Base-by-base conservation (phyloP, 2,888 invertebrate species). In the Drosophila pseudotakahashii region DNA sequence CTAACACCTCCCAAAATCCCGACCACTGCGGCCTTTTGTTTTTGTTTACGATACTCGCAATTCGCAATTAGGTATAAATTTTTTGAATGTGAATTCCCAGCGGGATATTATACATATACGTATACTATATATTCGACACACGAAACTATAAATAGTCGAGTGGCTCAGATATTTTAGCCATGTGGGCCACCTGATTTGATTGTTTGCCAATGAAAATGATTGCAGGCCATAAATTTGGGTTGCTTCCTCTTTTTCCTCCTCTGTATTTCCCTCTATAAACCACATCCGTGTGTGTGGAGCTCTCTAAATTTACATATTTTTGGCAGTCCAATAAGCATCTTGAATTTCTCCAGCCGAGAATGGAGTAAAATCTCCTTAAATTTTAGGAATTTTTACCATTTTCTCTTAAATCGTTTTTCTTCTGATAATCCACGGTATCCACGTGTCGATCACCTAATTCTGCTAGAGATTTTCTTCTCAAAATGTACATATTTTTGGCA, bases 191-290 rank as follows among this genome's bases (percentile, higher is more conserved):
- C 66, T 44, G 67, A 66, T 66, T 66, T 68, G 67, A 63, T 66
- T 66, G 47, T 53, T 64, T 50, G 66, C 64, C 64, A 64, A 63
- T 66, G 67, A 77, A 82, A 80, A 77, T 80, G 63, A 83, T 77
- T 73, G 68, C 73, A 59, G 55, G 69, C 59, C 63, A 81, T 81
- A 74, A 81, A 81, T 79, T 68, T 48, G 6, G 37, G 41, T 19
- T 13, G 42, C n/a, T 41, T 14, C n/a, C 37, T 32, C 44, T 16
- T 10, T 10, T 2, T 10, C 45, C 19, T 19, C 10, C 5, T 14
- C 26, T 3, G 26, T 19, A 19, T 19, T 19, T 6, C 26, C n/a
- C 14, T 16, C 30, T 30, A 45, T 51, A 51, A 26, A 39, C 34
- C 58, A 41, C 59, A 48, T 62, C 58, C 39, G 47, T 1, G 30